These are phyloP conservation scores for Nymphalis io DNA, from an alignment of 1,140 invertebrate genomes.

Conservation along the genomic window DNA sequence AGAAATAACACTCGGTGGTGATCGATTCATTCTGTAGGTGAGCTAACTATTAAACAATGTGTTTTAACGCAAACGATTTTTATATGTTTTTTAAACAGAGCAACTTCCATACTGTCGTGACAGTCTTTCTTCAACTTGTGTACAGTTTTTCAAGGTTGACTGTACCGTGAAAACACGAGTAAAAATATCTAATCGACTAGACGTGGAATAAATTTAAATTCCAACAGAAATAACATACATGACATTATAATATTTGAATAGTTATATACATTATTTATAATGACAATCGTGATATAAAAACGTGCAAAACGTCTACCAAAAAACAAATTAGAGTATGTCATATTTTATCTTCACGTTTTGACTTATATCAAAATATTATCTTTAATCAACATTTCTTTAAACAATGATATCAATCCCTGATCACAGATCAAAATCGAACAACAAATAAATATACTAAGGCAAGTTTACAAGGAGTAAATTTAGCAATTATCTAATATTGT, in stretches of 20 bases:
- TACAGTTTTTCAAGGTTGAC: too few relatives aligned
- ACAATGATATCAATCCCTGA: background rate
- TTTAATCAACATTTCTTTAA: background rate
- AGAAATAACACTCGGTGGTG: too few relatives aligned
- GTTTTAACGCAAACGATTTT: too few relatives aligned
- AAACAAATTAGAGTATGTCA: background rate
- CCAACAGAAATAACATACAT: background rate
- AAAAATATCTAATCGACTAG: background rate
- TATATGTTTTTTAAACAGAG: too few relatives aligned
- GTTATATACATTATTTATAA: constrained; percentile 4
- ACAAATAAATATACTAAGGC: background rate
- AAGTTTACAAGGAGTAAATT: background rate
- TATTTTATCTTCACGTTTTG: background rate
- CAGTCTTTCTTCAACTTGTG: too few relatives aligned
- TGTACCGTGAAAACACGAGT: too few relatives aligned
- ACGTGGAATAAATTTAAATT: background rate
- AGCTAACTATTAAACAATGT: too few relatives aligned
- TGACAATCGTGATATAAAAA: constrained; percentile 23
- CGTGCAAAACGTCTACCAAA: constrained; percentile 8
- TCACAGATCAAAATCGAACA: background rate
- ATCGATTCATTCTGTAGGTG: too few relatives aligned
- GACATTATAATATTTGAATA: background rate
- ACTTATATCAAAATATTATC: background rate
- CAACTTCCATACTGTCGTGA: too few relatives aligned
- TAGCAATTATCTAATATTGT: background rate